Conservation (phyloP, 2,888 invertebrate genomes). For the Oligia latruncula region DNA sequence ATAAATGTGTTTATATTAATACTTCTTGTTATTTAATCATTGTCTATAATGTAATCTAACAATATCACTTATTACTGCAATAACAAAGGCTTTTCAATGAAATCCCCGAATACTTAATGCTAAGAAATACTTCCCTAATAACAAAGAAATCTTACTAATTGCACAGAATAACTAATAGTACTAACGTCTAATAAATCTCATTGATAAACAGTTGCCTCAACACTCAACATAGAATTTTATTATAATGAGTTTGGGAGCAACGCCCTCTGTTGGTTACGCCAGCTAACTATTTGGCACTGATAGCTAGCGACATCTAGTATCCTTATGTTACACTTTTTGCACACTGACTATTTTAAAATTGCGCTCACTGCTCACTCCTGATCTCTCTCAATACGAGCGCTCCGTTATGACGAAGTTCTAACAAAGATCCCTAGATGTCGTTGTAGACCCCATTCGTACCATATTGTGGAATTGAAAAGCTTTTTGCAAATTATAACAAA, state of each 20-base stretch:
- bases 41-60: slow-evolving; percentile 50
- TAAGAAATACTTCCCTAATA: not conserved
- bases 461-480: not conserved
- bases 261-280: slow-evolving; percentile 32
- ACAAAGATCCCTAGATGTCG: slow-evolving; percentile 14
- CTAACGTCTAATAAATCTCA: not conserved
- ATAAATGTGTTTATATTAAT: slow-evolving; percentile 69
- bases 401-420: not conserved
- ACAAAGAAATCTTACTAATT: not conserved
- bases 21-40: slow-evolving; percentile 51
- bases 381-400: not conserved
- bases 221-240: not conserved
- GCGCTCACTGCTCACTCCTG: no score
- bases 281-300: not conserved
- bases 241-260: not conserved
- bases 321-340: not conserved
- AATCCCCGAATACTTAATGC: slow-evolving; percentile 27
- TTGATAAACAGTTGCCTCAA: not conserved
- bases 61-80: slow-evolving; percentile 61
- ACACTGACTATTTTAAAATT: not conserved
- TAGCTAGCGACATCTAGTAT: slow-evolving; percentile 52
- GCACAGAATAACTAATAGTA: no score
- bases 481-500: not conserved
- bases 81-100: slow-evolving; percentile 56
- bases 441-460: not conserved